Base-by-base conservation (phyloP, 2,113 vertebrate species). In the Prietella phreatophila region DNA sequence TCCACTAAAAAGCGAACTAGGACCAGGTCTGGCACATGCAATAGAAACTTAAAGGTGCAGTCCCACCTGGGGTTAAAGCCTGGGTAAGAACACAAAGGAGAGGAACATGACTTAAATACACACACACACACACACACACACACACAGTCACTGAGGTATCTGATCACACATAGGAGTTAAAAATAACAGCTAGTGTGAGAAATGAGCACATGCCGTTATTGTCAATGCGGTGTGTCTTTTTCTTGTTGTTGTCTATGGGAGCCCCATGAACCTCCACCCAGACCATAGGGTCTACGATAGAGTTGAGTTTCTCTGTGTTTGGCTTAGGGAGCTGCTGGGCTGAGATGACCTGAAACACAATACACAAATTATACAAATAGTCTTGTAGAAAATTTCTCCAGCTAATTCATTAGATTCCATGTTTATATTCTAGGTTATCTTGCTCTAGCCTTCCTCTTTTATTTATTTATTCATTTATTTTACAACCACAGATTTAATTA, bases 301-400 rank as follows among this genome's bases (percentile, higher is more conserved):
- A 98, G 87, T 92, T 97, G 2, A 95, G 96, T 91, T 97, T 98
- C 90, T 97, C 97, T 0, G 88, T 91, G 7, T 97, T 95, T 85
- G 97, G 95, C 92, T 99, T 98, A 22, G 98, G 98, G 61, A 99
- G 95, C 95, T 99, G 98, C 93, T 99, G 98, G 0, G 97, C 98
- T 0, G 97, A 97, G 92, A 99, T 96, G 81, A 99, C 95, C 98
- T 99, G 0, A 84, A 83, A 82, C 69, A 58, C 85, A 60, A 55
- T n/a, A 79, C 30, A 82, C 69, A 19, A 8, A 56, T 3, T 15
- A 17, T 39, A 47, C 8, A 80, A 82, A 69, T 9, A 22, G 19
- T 71, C 8, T 63, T n/a, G 75, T 53, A n/a, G 55, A 86, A 53
- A 86, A 67, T n/a, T 36, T 58, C n/a, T 67, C 25, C 39, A 61